A percentile compares a stretch with the other conserved stretches of the same genome.
Evolutionary conservation across 92 coral and sea anemone species (phyloP).

Genomic region (Galaxea fascicularis): DNA sequence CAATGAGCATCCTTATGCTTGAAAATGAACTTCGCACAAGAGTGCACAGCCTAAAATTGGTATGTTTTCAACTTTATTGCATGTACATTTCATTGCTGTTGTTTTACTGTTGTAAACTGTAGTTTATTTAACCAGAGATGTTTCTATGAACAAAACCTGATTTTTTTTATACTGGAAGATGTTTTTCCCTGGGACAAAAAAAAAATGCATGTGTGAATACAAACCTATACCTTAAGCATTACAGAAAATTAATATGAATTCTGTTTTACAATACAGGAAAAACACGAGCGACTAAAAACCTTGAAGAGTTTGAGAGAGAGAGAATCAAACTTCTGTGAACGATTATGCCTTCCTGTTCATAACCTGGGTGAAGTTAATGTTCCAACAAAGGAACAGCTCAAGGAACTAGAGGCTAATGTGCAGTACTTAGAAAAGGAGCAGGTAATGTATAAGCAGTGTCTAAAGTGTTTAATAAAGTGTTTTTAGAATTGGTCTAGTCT

Average conservation of each 20-base stretch:
- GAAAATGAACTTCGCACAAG: slow-evolving; percentile 90
- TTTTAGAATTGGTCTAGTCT: too few relatives aligned
- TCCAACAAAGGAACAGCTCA: slow-evolving; percentile 86
- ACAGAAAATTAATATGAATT: too few relatives aligned
- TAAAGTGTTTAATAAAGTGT: too few relatives aligned
- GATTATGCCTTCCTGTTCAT: slow-evolving; percentile 84
- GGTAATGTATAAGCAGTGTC: slow-evolving; percentile 45
- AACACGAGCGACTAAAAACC: slow-evolving; percentile 84
- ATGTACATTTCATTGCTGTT: too few relatives aligned
- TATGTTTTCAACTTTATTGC: slow-evolving; percentile 21
- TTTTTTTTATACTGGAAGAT: too few relatives aligned
- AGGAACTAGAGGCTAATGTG: slow-evolving; percentile 87
- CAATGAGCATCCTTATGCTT: slow-evolving; percentile 75
- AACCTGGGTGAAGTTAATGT: slow-evolving; percentile 79
- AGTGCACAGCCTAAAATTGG: slow-evolving; percentile 85
- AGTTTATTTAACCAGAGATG: too few relatives aligned
- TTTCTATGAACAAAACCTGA: too few relatives aligned
- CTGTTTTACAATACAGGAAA: slow-evolving; percentile 67
- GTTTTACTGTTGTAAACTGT: too few relatives aligned
- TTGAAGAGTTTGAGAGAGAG: slow-evolving; percentile 68
- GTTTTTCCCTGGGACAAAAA: too few relatives aligned
- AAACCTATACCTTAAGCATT: too few relatives aligned
- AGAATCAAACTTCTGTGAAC: slow-evolving; percentile 76
- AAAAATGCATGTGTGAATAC: too few relatives aligned
- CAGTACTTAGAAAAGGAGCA: slow-evolving; percentile 79